phyloP scores from a whole-genome alignment of 2,888 invertebrate species.

The Pristionchus exspectatus region DNA sequence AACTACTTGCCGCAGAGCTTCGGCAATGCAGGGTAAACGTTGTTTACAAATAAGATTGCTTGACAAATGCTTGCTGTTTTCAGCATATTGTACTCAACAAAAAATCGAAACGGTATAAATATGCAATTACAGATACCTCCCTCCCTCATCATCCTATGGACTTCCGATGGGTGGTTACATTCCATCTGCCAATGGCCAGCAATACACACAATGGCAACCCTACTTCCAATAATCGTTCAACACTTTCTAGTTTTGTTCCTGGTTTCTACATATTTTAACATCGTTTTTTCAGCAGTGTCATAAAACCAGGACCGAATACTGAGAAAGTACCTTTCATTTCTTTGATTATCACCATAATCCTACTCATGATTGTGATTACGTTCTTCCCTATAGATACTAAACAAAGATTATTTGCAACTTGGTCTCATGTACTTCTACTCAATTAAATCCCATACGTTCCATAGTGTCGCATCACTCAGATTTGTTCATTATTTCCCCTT shows the following conservation, averaged over 20 bases:
- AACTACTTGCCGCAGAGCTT: not conserved
- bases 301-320: not conserved
- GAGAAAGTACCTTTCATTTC: not conserved
- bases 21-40: not conserved
- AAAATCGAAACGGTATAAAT: not conserved
- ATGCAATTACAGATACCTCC: constrained; percentile 58
- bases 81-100: too few relatives aligned
- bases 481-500: not conserved
- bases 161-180: constrained; percentile 64
- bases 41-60: not conserved
- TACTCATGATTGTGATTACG: not conserved
- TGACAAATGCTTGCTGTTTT: not conserved
- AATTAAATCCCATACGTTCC: constrained; percentile 20
- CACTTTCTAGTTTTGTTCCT: too few relatives aligned
- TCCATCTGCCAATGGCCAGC: constrained; percentile 54
- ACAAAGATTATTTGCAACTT: not conserved
- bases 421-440: constrained; percentile 4
- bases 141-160: constrained; percentile 62
- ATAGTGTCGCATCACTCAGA: constrained; percentile 3
- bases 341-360: not conserved
- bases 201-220: constrained; percentile 2
- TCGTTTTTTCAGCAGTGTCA: not conserved
- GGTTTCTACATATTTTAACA: not conserved
- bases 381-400: not conserved
- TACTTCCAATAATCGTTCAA: constrained; percentile 5